Conservation (phyloP, 2,113 vertebrate species). For the Rhagologus leucostigma region DNA sequence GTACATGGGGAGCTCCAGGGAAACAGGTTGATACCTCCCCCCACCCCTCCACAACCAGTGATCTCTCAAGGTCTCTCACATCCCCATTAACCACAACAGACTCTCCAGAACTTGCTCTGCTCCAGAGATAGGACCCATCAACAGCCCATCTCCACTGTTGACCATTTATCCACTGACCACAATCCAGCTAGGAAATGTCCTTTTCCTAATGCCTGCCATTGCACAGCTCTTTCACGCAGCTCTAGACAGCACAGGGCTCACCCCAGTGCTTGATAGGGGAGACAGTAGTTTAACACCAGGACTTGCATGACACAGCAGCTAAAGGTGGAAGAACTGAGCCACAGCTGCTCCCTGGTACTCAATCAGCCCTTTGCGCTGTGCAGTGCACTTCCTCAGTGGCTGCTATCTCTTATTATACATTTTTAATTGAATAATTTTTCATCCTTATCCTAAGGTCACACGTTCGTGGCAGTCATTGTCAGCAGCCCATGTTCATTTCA, state of each 20-base stretch:
- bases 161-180: background rate
- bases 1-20: background rate
- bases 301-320: background rate
- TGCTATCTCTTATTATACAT: constrained; percentile 41
- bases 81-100: background rate
- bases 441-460: constrained; percentile 11
- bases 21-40: accelerated
- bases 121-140: background rate
- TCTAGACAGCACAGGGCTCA: background rate
- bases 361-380: background rate
- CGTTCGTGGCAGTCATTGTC: background rate
- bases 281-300: background rate
- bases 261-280: accelerated
- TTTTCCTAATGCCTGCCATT: background rate
- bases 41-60: accelerated
- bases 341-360: background rate
- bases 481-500: constrained; percentile 7
- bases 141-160: background rate
- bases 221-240: background rate
- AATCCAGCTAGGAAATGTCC: background rate
- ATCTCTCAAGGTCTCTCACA: background rate
- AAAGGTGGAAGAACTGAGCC: background rate
- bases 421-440: constrained; percentile 62
- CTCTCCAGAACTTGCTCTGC: background rate
- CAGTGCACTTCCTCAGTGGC: background rate